These are phyloP conservation scores for Lucinisca nassula DNA, from an alignment of 2,888 invertebrate species.

Conservation along the genomic window DNA sequence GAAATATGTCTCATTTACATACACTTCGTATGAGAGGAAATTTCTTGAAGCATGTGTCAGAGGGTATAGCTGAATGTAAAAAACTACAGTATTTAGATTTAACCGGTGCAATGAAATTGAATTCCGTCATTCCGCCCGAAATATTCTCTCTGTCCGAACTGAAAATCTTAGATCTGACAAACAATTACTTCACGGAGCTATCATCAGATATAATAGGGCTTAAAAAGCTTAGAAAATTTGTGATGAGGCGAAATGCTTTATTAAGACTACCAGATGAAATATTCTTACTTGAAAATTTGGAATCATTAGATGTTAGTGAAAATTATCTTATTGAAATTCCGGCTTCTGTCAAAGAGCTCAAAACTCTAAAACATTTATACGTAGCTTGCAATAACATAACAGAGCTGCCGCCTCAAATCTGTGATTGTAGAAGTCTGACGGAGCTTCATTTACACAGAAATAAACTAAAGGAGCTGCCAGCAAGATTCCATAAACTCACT, in stretches of 20 bases:
- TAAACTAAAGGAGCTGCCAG: conserved; percentile 74
- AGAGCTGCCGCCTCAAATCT: conserved; percentile 74
- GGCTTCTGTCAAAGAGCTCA: conserved; percentile 69
- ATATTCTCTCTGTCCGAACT: conserved; percentile 79
- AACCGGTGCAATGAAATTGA: conserved; percentile 81
- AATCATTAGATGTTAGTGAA: conserved; percentile 80
- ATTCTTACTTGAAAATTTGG: conserved; percentile 78
- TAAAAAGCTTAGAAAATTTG: conserved; percentile 76
- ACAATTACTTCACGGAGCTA: conserved; percentile 83
- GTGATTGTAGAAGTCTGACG: conserved; percentile 70
- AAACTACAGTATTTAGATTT: conserved; percentile 78
- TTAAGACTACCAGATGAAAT: conserved; percentile 80
- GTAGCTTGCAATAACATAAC: conserved; percentile 77
- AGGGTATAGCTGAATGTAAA: conserved; percentile 77
- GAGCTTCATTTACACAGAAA: conserved; percentile 73
- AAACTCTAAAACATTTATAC: conserved; percentile 75
- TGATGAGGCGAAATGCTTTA: conserved; percentile 82
- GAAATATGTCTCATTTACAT: conserved; percentile 77
- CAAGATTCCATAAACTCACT: conserved; percentile 75
- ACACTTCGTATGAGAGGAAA: conserved; percentile 82
- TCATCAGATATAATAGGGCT: conserved; percentile 78
- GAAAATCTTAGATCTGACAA: conserved; percentile 78
- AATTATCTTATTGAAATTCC: conserved; percentile 82
- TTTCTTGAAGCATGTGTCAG: conserved; percentile 78
- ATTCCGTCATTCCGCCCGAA: conserved; percentile 79